Base-by-base conservation (phyloP, 2,797 vertebrate genomes). In the Acipenser transmontanus region DNA sequence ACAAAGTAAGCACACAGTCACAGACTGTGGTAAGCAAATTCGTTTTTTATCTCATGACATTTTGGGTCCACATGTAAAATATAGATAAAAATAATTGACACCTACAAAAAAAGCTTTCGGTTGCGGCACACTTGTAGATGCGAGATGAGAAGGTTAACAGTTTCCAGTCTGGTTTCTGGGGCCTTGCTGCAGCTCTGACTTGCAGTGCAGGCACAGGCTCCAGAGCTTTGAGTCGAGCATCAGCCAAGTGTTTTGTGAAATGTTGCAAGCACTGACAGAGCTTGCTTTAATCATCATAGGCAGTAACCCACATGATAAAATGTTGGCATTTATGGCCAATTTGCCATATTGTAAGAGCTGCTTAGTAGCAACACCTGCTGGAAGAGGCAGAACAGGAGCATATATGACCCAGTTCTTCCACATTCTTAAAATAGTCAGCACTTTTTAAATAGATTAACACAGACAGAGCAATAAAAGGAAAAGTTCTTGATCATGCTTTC, bases 131-230 rank as follows among this genome's bases (percentile, higher is more conserved):
- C 8, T 17, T 59, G 11, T 11, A 7, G 9, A 57, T 11, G 52
- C 59, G 71, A 67, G 17, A 74, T 50, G 63, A 67, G 69, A 68
- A 72, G 71, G 72, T 71, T 74, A 78, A 78, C 61, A 63, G 73
- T 74, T 77, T 74, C 72, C 75, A 77, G 66, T 65, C 47, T 14
- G 47, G 11, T 62, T 62, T 59, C 61, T 59, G 63, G 70, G 50
- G 49, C 66, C 51, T 68, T 8, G 12, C 49, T 54, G 63, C 66
- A 63, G 59, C 66, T 12, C 8, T 11, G 47, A n/a, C 1, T 17
- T 11, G n/a, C 34, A 34, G 9, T 49, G 62, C 7, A 49, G n/a
- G 51, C 66, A 66, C 17, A 17, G 20, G 68, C 68, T 69, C 34
- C 66, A 68, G 59, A 59, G 61, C 68, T 72, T 74, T 74, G 73